Evolutionary conservation across 2,888 invertebrate species (phyloP), one percentile per base, ranked within the genome.

Genomic region (Eristalis arbustorum): DNA sequence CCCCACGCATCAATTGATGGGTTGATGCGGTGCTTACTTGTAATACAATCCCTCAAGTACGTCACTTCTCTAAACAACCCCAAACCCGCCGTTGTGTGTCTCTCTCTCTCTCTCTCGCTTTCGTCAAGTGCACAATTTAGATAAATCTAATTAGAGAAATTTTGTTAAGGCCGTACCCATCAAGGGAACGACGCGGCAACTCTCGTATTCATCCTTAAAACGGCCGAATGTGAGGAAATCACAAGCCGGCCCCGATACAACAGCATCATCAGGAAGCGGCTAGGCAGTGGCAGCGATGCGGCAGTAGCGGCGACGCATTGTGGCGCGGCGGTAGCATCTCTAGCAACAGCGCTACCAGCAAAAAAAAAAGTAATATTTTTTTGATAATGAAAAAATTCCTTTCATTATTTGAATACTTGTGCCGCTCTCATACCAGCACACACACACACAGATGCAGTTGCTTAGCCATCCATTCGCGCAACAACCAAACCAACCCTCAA

Each of bases 371-470:
- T 88, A 74, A 87, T 84, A 88, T 84, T 84, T 40, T n/a, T 84
- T 79, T 71, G 88, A 85, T 88, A 88, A 88, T 88, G 88, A 88
- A 88, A 88, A 87, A 88, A 87, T 88, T 88, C 88, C 81, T 81
- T 85, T 81, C 84, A 87, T 88, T 88, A 88, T 88, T 88, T 85
- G 87, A 88, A 87, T 87, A 84, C 87, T 88, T 74, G 66, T 59
- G 63, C 71, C 63, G 49, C 72, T n/a, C 56, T 8, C 10, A 31
- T 31, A 31, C 31, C 31, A 1, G 8, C 31, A 8, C 31, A 31
- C 31, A 57, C 18, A n/a, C 63, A 28, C 28, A n/a, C 22, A 31
- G 31, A 31, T 14, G 25, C 28, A 64, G 64, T 18, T 22, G 28
- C 64, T 68, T n/a, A 57, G 5, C n/a, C 67, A 59, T 61, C 25